Base-by-base conservation (phyloP, 2,888 invertebrate species). In the Polydrusus tereticollis region DNA sequence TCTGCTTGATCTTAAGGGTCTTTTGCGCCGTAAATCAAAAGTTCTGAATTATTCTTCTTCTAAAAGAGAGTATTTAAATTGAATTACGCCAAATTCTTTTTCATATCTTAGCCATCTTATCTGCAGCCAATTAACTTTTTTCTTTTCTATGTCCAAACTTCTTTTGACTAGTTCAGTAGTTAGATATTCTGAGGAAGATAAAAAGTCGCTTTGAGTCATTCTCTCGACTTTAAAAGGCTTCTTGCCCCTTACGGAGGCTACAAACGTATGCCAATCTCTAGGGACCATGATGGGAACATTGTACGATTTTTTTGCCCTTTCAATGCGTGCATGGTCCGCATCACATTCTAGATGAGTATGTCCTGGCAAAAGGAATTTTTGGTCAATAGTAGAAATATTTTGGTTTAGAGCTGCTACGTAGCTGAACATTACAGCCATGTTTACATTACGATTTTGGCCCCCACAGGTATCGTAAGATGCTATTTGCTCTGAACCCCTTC, bases 81-180 rank as follows among this genome's bases (percentile, higher is more conserved):
- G 43, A 16, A 74, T 69, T n/a, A 72, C 38, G 3, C 71, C 74
- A 41, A 72, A 74, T 16, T 50, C 60, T 74, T 74, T 72, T 58
- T 74, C 74, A 65, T 72, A 72, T 55, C 72, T 58, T 12, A 74
- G 50, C 72, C 72, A 72, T 65, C 60, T 69, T 18, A 72, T 74
- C 41, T 74, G 55, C 29, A 74, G 45, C 71, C 65, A 72, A 20
- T 72, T 73, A 14, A 73, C 57, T 62, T 73, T 70, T 20, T 41
- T 60, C 16, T 45, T 33, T 18, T 70, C 63, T n/a, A 50, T 66
- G 20, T 69, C 69, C 36, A 62, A 60, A 43, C 20, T 66, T 36
- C 70, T 73, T 66, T 45, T 21, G n/a, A 52, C 60, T 29, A 69
- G 55, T 55, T 59, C 26, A 52, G 20, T 52, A 38, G 14, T 45